Evolutionary conservation across 2,888 invertebrate genomes (phyloP).

Genomic region (Gastrophysa polygoni): DNA sequence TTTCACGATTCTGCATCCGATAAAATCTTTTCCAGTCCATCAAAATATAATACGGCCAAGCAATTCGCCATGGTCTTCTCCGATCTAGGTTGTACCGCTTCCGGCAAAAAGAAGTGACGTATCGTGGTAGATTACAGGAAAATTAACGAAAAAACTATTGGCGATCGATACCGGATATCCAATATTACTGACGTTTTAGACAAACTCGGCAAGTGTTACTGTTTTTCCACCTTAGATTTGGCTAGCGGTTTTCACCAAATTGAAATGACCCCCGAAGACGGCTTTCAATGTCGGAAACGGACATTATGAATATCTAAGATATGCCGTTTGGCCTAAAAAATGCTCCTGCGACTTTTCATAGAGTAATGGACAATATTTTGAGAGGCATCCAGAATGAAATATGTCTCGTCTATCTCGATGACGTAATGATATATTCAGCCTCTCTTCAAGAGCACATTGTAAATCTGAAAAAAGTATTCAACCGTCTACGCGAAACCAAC

Average conservation of each 20-base stretch:
- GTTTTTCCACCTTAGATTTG: constrained; percentile 32
- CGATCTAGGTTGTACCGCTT: constrained; percentile 41
- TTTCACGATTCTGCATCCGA: not conserved
- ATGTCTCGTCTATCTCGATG: constrained; percentile 40
- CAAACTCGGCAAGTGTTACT: constrained; percentile 27
- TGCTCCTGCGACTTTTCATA: constrained; percentile 40
- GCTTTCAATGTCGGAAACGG: constrained; percentile 29
- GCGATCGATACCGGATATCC: constrained; percentile 33
- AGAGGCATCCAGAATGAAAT: constrained; percentile 31
- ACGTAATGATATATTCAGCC: constrained; percentile 32
- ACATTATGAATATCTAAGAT: constrained; percentile 31
- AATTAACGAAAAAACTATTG: constrained; percentile 30
- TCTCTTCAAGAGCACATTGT: constrained; percentile 28
- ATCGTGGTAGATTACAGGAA: constrained; percentile 34
- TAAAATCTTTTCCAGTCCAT: not conserved
- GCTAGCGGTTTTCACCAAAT: constrained; percentile 35
- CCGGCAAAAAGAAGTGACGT: constrained; percentile 36
- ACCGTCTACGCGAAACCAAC: constrained; percentile 12
- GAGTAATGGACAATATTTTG: constrained; percentile 38
- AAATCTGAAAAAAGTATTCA: constrained; percentile 25
- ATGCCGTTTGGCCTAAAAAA: constrained; percentile 44
- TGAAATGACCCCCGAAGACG: constrained; percentile 29
- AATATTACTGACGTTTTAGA: constrained; percentile 34
- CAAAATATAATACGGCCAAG: constrained; percentile 28
- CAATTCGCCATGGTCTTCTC: constrained; percentile 35